Percentiles rank a stretch among this genome's conserved stretches.
These are phyloP conservation scores for Heliconius charithonia DNA, from an alignment of 2,888 invertebrate species.

Conservation along the genomic window DNA sequence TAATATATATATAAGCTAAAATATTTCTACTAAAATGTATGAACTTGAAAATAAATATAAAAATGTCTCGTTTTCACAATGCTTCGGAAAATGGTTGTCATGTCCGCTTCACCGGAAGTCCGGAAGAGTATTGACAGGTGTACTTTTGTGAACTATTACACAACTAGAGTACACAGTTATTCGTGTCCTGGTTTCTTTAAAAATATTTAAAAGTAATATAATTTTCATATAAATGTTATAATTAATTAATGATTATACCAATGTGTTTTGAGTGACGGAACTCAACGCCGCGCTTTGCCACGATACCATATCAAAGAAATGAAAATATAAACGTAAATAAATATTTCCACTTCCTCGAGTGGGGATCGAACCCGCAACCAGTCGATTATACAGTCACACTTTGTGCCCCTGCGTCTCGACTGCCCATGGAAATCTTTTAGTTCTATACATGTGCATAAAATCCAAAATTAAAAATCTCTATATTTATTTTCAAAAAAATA, in stretches of 20 bases:
- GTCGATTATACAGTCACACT: too few species aligned
- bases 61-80: not conserved
- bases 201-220: not conserved
- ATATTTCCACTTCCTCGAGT: too few species aligned
- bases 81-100: conserved; percentile 7
- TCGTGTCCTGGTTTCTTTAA: not conserved
- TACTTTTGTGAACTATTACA: not conserved
- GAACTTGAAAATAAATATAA: not conserved
- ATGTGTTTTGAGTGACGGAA: too few species aligned
- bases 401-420: too few species aligned
- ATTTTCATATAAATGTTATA: not conserved
- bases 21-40: not conserved
- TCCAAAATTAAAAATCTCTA: not conserved
- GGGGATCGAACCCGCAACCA: too few species aligned
- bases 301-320: too few species aligned
- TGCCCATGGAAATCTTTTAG: too few species aligned
- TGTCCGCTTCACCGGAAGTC: conserved; percentile 11
- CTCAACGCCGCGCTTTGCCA: too few species aligned
- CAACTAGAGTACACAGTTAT: not conserved
- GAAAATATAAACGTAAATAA: too few species aligned
- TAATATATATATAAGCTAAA: not conserved
- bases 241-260: not conserved
- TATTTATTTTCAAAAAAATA: not conserved
- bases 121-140: conserved; percentile 24
- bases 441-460: too few species aligned